Conservation (phyloP, 2,888 invertebrate genomes). For the Homarus gammarus region DNA sequence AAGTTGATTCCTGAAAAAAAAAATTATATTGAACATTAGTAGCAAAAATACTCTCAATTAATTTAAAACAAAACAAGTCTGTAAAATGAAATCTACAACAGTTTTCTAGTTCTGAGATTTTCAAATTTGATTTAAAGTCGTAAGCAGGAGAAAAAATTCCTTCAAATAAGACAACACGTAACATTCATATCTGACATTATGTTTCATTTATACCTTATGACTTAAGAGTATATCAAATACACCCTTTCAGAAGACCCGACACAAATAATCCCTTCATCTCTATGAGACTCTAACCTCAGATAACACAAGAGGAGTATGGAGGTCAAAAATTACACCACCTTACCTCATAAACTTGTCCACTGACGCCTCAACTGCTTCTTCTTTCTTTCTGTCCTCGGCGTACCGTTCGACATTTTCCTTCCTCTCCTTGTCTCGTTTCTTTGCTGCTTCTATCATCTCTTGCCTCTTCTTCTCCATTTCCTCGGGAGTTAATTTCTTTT, state of each 20-base stretch:
- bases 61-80: too few species aligned
- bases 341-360: conserved; percentile 56
- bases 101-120: too few species aligned
- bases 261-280: background rate
- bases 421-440: conserved; percentile 60
- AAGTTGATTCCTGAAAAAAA: conserved; percentile 42
- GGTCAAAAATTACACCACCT: background rate
- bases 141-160: too few species aligned
- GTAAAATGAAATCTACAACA: too few species aligned
- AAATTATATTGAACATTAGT: too few species aligned
- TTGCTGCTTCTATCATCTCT: conserved; percentile 71
- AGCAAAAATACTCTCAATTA: too few species aligned
- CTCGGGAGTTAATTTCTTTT: conserved; percentile 42
- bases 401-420: conserved; percentile 57
- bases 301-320: too few species aligned
- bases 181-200: too few species aligned
- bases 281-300: background rate
- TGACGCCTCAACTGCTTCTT: conserved; percentile 48
- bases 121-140: too few species aligned
- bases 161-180: too few species aligned
- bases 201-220: background rate
- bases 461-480: conserved; percentile 60
- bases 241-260: too few species aligned
- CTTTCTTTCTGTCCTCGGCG: conserved; percentile 50
- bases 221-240: too few species aligned